Base-by-base conservation (phyloP, 2,113 vertebrate species). In the Tautogolabrus adspersus region DNA sequence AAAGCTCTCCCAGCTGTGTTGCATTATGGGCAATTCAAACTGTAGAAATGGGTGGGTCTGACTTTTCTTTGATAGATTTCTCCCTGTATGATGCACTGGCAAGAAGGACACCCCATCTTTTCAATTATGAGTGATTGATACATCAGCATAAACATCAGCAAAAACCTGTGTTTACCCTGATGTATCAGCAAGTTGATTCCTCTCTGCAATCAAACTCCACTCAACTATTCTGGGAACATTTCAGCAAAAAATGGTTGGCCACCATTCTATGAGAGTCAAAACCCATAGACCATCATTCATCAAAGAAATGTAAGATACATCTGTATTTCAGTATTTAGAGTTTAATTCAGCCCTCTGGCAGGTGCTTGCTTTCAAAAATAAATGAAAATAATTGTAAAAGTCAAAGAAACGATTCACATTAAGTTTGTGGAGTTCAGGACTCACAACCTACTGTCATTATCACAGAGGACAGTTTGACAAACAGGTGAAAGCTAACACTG, bases 401-500 rank as follows among this genome's bases (percentile, higher is more conserved):
- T 69, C 40, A 55, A 47, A 57, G 37, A 11, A 11, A 42, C 40
- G 11, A 11, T 42, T 42, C 10, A 11, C 11, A 42, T 42, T 2
- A 42, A 38, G 56, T 81, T 69, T 59, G 47, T 61, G 18, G 58
- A 19, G 26, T 30, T 46, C 37, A 66, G 61, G 56, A 71, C 54
- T 79, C 46, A 7, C 47, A 5, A 72, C 16, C 26, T 15, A 23
- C 47, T 40, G 23, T 54, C 51, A 37, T 59, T 56, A n/a, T 77
- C 61, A 57, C 47, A 60, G 40, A 38, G 6, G 0, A 34, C 26
- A 37, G 61, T 66, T 23, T 65, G 66, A 75, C 55, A 55, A 47
- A 49, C n/a, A 71, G 81, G 65, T 59, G 75, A 75, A 83, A 65
- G 65, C 68, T 10, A 69, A 77, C n/a, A 59, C 61, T 40, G 52